A percentile compares a stretch with the other conserved stretches of the same genome.
phyloP scores from a whole-genome alignment of 2,113 vertebrate species.

The Pterocles burchelli region DNA sequence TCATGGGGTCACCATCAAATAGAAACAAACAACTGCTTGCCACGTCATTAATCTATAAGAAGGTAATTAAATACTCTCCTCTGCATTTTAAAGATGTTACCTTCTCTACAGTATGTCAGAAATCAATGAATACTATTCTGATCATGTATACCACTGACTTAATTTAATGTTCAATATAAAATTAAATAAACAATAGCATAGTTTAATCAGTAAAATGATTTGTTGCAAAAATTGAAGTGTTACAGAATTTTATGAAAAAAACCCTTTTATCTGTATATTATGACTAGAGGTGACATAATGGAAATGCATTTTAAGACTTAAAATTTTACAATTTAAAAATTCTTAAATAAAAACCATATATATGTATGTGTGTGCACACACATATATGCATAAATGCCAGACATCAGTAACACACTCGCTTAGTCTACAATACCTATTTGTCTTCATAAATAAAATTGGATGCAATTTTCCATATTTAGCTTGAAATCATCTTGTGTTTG shows the following conservation, averaged over 20 bases:
- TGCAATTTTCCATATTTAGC: not conserved
- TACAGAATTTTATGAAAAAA: not conserved
- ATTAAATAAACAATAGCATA: not conserved
- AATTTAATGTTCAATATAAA: slow-evolving; percentile 22
- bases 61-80: slow-evolving; percentile 68
- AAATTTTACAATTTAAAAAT: not conserved
- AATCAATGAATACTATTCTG: slow-evolving; percentile 32
- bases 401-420: not conserved
- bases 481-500: not conserved
- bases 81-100: slow-evolving; percentile 56
- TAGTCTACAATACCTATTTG: not conserved
- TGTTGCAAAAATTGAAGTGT: not conserved
- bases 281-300: not conserved
- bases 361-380: rapidly evolving
- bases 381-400: not conserved
- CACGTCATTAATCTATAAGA: slow-evolving; percentile 69
- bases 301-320: not conserved
- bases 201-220: not conserved
- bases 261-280: not conserved
- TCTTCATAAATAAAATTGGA: not conserved
- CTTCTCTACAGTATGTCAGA: not conserved
- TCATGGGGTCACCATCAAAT: slow-evolving; percentile 42
- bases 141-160: slow-evolving; percentile 4
- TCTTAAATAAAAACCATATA: not conserved
- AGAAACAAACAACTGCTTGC: slow-evolving; percentile 67